Percentiles rank a stretch among this genome's conserved stretches.
Conservation (phyloP, 1,140 invertebrate species). For the Telenomus remus region DNA sequence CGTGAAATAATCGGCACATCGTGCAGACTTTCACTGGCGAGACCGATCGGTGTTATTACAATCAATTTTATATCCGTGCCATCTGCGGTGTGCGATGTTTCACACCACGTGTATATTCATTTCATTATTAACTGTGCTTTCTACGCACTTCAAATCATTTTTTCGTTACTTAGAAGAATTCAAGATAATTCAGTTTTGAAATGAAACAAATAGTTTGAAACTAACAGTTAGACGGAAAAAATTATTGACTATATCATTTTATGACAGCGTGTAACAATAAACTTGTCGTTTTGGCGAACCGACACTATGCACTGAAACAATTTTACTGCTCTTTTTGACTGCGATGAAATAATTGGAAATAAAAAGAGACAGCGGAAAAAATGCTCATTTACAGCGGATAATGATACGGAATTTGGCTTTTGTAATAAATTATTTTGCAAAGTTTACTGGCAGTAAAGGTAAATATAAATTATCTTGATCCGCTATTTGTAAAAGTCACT, state of each 20-base stretch:
- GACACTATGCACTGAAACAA: not conserved
- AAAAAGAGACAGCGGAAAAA: conserved; percentile 1
- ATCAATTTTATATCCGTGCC: conserved; percentile 38
- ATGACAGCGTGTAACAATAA: conserved; percentile 3
- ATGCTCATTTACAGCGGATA: not conserved
- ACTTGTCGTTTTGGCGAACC: not conserved
- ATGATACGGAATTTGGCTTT: conserved; percentile 3
- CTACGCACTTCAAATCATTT: conserved; percentile 53
- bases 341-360: conserved; percentile 3
- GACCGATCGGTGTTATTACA: conserved; percentile 34
- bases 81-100: conserved; percentile 29
- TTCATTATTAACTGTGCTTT: conserved; percentile 14
- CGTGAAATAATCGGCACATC: conserved; percentile 61
- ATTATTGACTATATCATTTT: conserved; percentile 3
- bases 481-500: conserved; percentile 7
- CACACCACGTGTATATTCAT: conserved; percentile 9
- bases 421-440: conserved; percentile 11
- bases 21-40: conserved; percentile 62
- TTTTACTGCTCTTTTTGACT: not conserved
- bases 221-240: not conserved
- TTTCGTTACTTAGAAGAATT: conserved; percentile 45
- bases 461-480: conserved; percentile 4
- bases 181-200: conserved; percentile 39
- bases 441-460: conserved; percentile 8
- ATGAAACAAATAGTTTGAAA: conserved; percentile 57